phyloP scores from a whole-genome alignment of 2,113 vertebrate genomes.

The Boulengeromyrus knoepffleri region DNA sequence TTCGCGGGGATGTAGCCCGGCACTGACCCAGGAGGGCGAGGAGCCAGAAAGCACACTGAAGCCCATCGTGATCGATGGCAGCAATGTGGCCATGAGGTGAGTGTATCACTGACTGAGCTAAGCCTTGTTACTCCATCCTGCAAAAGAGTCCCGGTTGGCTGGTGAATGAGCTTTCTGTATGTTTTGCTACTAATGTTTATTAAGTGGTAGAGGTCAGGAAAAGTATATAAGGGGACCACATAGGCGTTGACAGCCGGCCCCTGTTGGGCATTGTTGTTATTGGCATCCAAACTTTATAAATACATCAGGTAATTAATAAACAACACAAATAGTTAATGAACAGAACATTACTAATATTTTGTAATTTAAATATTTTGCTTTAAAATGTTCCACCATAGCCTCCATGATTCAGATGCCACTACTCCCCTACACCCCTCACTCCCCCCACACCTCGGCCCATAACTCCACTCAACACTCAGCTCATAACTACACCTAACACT shows the following conservation, averaged over 20 bases:
- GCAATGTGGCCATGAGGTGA: conserved; percentile 97
- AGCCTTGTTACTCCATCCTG: background rate
- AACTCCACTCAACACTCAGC: too few species aligned
- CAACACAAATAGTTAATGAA: background rate
- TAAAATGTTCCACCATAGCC: background rate
- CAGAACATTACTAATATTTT: background rate
- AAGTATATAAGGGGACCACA: background rate
- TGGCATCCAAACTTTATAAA: background rate
- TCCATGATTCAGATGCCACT: background rate
- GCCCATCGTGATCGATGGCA: conserved; percentile 88
- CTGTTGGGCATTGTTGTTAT: background rate
- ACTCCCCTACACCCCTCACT: too few species aligned
- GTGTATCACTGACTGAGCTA: background rate
- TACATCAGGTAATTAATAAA: background rate
- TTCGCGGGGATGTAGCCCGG: conserved; percentile 39
- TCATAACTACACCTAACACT: too few species aligned
- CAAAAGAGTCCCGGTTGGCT: background rate
- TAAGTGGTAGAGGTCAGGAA: background rate
- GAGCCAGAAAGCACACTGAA: conserved; percentile 61
- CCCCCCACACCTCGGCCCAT: too few species aligned
- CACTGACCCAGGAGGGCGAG: conserved; percentile 38
- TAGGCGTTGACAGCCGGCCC: background rate
- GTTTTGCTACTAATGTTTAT: background rate
- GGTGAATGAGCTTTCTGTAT: background rate
- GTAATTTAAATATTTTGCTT: background rate